phyloP scores from a whole-genome alignment of 37 sponge, comb jelly and placozoan species.

The Ianthella basta region DNA sequence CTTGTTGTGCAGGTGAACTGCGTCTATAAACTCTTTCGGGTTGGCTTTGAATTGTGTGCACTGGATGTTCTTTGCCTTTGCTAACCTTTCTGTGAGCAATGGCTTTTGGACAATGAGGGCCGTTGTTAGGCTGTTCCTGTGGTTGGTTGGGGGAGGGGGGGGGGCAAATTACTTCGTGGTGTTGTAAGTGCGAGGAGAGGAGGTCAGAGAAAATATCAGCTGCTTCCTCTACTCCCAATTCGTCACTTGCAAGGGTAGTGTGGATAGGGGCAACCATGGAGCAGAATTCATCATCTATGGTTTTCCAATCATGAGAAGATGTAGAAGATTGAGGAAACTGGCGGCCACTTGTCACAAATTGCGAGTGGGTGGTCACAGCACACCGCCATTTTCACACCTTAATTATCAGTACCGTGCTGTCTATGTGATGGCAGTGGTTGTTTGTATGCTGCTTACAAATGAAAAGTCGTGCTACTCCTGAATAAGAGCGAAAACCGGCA shows the following conservation, averaged over 20 bases:
- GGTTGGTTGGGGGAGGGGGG: background rate
- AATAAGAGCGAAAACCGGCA: too few relatives aligned
- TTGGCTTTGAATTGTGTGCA: background rate
- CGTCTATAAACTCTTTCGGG: background rate
- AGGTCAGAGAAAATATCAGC: background rate
- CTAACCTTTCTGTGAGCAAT: background rate
- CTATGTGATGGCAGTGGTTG: too few relatives aligned
- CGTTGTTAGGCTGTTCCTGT: background rate
- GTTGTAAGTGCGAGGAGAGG: background rate
- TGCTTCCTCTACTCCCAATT: background rate
- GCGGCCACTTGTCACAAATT: too few relatives aligned
- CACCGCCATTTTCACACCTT: too few relatives aligned
- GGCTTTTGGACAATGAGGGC: background rate
- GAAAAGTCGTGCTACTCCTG: too few relatives aligned
- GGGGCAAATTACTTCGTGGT: background rate
- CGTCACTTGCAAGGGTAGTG: background rate
- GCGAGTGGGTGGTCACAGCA: too few relatives aligned
- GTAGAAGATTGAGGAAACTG: too few relatives aligned
- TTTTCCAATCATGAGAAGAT: background rate
- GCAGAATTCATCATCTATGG: background rate
- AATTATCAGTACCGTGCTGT: too few relatives aligned
- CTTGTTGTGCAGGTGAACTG: background rate
- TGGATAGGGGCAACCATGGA: background rate
- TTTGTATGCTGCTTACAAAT: too few relatives aligned
- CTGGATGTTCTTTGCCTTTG: background rate